Base-by-base conservation (phyloP, 2,113 vertebrate genomes). In the Sakesphorus luctuosus region DNA sequence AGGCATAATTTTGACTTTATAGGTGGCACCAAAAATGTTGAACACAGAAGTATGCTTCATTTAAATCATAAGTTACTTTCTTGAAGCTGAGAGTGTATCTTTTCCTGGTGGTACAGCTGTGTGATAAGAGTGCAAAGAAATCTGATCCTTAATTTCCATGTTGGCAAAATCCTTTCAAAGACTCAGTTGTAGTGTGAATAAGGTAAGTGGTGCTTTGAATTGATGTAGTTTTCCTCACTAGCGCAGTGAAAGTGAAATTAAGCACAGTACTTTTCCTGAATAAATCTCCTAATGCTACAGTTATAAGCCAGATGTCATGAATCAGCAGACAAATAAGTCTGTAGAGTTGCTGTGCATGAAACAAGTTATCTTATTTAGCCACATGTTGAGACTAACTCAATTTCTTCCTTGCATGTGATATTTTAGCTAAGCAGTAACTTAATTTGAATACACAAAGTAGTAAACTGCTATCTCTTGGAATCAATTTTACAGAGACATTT, bases 381-480 rank as follows among this genome's bases (percentile, higher is more conserved):
- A 38, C 65, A 35, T 63, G 38, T 84, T 84, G 75, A 92, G 79
- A 52, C 26, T 75, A 95, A 63, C 44, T 96, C 59, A n/a, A 18
- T 89, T 91, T 79, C 43, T 80, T 92, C 61, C 40, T 90, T 76
- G 50, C 58, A 65, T 69, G 79, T 72, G 55, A 52, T 88, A 72
- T 94, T 94, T 96, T 80, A 84, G 73, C 72, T 93, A 89, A 93
- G 59, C 33, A 87, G 49, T 89, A 97, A 89, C 66, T 94, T 94
- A 65, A 76, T 95, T 92, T 92, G 91, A 94, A 96, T 96, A 96
- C 69, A 74, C 76, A 75, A 89, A 97, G 50, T 83, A 91, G 82
- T 89, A 94, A 94, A 79, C 80, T 95, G 56, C 81, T 87, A 29
- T 74, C 49, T 47, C 31, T 49, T 89, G 59, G 49, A 97, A 84